Conservation (phyloP, 2,113 vertebrate species). For the Catharus bicknelli region DNA sequence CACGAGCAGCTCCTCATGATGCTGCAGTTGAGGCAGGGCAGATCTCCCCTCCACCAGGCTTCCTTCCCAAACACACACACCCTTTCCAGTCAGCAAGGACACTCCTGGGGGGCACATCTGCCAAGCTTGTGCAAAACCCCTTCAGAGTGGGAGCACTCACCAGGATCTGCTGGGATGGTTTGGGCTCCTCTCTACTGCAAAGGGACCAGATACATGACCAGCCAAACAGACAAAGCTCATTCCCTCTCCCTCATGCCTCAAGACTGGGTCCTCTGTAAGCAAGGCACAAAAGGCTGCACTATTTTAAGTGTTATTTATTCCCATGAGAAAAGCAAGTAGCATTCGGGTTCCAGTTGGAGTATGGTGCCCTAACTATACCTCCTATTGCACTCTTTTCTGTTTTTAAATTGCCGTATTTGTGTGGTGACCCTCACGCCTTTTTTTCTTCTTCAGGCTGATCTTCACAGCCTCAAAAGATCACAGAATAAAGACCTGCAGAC, state of each 20-base stretch:
- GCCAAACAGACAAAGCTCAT: background rate
- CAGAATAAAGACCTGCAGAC: background rate
- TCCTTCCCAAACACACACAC: accelerated
- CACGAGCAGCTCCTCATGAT: background rate
- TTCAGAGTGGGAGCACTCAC: background rate
- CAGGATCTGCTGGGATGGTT: background rate
- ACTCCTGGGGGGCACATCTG: background rate
- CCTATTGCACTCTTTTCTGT: background rate
- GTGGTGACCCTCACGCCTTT: background rate
- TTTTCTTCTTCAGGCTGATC: background rate
- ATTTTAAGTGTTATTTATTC: background rate
- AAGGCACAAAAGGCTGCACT: background rate
- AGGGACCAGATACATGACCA: background rate
- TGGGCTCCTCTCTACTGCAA: background rate
- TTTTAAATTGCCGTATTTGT: background rate
- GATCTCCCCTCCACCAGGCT: background rate
- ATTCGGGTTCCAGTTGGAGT: background rate
- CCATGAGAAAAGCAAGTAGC: background rate
- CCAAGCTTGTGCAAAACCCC: background rate
- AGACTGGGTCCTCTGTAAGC: background rate
- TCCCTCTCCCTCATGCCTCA: accelerated
- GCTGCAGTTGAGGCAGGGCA: background rate
- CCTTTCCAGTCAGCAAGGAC: background rate
- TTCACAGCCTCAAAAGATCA: background rate
- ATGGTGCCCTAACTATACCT: background rate